Conservation (phyloP, 2,113 vertebrate species). For the Plestiodon gilberti region DNA sequence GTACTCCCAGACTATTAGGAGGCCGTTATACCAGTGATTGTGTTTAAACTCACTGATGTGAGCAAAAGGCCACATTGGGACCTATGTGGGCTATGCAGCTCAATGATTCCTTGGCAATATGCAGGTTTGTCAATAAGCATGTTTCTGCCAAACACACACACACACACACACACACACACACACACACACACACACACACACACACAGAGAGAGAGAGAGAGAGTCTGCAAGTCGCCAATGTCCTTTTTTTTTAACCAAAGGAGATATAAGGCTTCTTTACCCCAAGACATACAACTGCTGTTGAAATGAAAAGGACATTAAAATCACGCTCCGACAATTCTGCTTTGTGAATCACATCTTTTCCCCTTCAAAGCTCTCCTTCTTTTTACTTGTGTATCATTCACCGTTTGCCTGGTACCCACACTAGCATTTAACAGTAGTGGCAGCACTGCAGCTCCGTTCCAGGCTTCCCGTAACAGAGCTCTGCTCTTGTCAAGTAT, state of each 20-base stretch:
- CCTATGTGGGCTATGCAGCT: too few relatives aligned
- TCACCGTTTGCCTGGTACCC: slow-evolving; percentile 26
- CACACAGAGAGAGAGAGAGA: too few relatives aligned
- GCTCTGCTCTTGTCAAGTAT: neutral
- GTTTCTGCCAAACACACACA: too few relatives aligned
- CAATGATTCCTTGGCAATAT: too few relatives aligned
- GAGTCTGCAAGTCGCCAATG: neutral
- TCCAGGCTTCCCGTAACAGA: slow-evolving; percentile 15
- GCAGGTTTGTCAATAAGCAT: too few relatives aligned
- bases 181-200: too few relatives aligned
- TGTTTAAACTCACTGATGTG: neutral
- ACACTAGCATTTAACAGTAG: neutral
- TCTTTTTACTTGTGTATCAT: neutral
- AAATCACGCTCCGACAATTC: neutral
- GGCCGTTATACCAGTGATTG: too few relatives aligned
- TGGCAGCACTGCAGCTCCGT: neutral
- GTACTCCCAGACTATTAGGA: too few relatives aligned
- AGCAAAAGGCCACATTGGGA: neutral
- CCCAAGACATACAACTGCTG: too few relatives aligned
- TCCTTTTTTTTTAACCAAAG: neutral
- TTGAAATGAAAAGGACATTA: neutral
- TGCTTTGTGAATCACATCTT: neutral
- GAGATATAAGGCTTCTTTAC: neutral
- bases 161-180: too few relatives aligned
- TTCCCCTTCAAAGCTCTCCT: slow-evolving; percentile 12